These are phyloP conservation scores for Callithrix jacchus DNA, from an alignment of 2,113 vertebrate genomes.

Conservation along the genomic window DNA sequence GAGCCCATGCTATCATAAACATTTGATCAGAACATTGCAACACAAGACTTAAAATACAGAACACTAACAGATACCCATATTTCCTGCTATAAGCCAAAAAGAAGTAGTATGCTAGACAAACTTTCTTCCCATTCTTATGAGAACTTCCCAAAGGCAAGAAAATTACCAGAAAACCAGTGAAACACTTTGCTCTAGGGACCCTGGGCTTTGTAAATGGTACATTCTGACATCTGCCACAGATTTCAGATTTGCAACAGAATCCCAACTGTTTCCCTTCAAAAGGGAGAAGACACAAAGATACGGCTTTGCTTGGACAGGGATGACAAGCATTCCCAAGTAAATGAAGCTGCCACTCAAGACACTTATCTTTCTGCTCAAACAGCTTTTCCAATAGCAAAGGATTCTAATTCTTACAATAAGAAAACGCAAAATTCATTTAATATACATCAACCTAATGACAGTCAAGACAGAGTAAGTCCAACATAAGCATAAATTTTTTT, in stretches of 20 bases:
- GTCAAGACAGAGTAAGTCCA: background rate
- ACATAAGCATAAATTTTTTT: background rate
- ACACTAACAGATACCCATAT: background rate
- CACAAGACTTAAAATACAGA: background rate
- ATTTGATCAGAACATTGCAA: background rate
- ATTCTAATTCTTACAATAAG: conserved; percentile 19
- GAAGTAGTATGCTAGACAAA: background rate
- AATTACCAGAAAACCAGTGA: background rate
- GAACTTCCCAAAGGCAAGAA: background rate
- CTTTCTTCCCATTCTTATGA: background rate
- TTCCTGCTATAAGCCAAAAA: background rate
- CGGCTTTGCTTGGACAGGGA: background rate
- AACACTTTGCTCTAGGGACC: background rate
- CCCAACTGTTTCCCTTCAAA: background rate
- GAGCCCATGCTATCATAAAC: background rate
- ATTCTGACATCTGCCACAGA: background rate
- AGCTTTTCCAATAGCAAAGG: background rate
- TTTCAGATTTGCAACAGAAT: background rate
- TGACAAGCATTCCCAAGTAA: background rate
- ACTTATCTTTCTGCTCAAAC: background rate
- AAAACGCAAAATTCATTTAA: background rate
- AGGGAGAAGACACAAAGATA: background rate
- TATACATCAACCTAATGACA: background rate
- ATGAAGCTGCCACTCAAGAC: background rate
- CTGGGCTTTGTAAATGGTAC: background rate